These are phyloP conservation scores for Archips crataeganus DNA, from an alignment of 2,888 invertebrate genomes.

Conservation along the genomic window DNA sequence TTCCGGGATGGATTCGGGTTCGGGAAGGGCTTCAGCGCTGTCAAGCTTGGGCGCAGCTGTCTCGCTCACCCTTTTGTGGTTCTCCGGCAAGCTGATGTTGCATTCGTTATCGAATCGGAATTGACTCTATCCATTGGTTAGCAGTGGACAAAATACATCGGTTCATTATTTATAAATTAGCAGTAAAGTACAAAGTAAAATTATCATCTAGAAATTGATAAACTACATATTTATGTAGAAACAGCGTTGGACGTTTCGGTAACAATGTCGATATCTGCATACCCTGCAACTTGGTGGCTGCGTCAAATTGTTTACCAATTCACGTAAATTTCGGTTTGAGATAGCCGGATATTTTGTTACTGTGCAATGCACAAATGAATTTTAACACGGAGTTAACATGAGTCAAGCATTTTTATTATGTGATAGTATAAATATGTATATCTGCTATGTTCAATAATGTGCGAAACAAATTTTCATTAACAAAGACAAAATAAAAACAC, in stretches of 20 bases:
- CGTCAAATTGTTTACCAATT: not conserved
- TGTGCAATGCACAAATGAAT: too few species aligned
- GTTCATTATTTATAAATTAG: constrained; percentile 11
- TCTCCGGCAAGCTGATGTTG: constrained; percentile 98
- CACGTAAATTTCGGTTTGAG: not conserved
- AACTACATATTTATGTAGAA: not conserved
- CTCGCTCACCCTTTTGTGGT: constrained; percentile 98
- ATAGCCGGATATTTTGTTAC: not conserved
- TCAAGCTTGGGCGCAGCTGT: constrained; percentile 77
- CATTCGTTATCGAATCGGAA: constrained; percentile 99
- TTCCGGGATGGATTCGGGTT: constrained; percentile 55
- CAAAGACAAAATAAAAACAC: too few species aligned
- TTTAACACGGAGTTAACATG: too few species aligned
- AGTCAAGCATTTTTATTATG: too few species aligned
- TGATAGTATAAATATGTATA: too few species aligned
- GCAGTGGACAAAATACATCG: constrained; percentile 67
- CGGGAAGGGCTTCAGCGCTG: constrained; percentile 58
- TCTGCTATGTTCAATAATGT: too few species aligned
- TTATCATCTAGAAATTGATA: not conserved
- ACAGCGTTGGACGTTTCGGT: not conserved
- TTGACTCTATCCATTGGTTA: constrained; percentile 92
- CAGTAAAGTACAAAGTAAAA: not conserved
- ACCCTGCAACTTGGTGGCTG: not conserved
- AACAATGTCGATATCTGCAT: not conserved
- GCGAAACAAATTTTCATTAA: too few species aligned